phyloP scores from a whole-genome alignment of 2,888 invertebrate genomes.

The Drosophila multiciliata region DNA sequence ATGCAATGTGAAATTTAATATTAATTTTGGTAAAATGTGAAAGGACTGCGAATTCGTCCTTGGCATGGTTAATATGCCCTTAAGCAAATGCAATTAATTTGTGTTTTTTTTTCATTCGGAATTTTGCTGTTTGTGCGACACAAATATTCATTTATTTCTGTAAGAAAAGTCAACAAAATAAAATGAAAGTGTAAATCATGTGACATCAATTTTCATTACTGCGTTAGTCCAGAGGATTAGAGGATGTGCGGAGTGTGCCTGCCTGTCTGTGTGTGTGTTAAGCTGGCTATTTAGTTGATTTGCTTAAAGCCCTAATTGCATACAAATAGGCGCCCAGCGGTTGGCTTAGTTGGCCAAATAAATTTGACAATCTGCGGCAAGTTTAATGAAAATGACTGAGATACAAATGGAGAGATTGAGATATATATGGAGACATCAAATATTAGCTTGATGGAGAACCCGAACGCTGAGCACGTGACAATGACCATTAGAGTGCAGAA shows the following conservation, averaged over 20 bases:
- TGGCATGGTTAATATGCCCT: constrained; percentile 33
- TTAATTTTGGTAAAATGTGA: constrained; percentile 41
- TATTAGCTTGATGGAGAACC: background rate
- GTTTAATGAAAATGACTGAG: background rate
- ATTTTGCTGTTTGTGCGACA: constrained; percentile 23
- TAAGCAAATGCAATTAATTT: constrained; percentile 47
- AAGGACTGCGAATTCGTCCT: constrained; percentile 8
- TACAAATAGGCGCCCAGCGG: constrained; percentile 64
- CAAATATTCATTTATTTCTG: constrained; percentile 57
- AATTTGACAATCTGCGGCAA: constrained; percentile 19
- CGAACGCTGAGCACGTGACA: constrained; percentile 38
- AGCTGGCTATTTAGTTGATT: constrained; percentile 63
- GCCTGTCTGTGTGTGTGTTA: constrained; percentile 7
- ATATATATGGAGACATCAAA: background rate
- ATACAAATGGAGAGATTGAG: background rate
- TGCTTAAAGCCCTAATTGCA: constrained; percentile 68
- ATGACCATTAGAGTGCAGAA: constrained; percentile 31
- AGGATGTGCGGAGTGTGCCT: background rate
- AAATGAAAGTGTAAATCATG: constrained; percentile 73
- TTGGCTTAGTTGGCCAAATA: constrained; percentile 27
- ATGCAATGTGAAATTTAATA: constrained; percentile 30
- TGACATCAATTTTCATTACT: constrained; percentile 77
- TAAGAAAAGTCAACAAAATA: constrained; percentile 49
- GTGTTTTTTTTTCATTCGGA: background rate
- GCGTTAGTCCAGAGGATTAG: background rate